phyloP scores from a whole-genome alignment of 2,888 invertebrate species.

The Orchesella flavescens region DNA sequence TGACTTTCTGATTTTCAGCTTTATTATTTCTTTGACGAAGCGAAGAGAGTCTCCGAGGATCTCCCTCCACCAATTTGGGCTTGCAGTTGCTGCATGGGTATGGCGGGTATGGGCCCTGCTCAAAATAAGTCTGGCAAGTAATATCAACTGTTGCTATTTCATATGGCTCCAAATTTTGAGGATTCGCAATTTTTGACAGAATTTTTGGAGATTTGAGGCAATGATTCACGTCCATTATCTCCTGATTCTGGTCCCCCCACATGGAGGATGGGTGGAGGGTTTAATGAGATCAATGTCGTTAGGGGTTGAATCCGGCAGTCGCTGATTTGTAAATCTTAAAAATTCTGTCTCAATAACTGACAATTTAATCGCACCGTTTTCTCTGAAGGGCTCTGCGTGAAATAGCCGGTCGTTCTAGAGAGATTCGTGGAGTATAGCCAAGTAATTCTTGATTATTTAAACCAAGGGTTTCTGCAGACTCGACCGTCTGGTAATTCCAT shows the following conservation, averaged over 20 bases:
- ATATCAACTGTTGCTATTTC: background rate
- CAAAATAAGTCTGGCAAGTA: slow-evolving; percentile 27
- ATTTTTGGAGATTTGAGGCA: no score
- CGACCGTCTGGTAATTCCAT: slow-evolving; percentile 21
- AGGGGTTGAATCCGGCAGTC: no score
- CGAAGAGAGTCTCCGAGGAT: slow-evolving; percentile 25
- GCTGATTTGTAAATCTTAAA: no score
- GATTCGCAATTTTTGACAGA: no score
- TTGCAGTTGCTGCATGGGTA: slow-evolving; percentile 26
- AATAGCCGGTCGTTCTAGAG: no score
- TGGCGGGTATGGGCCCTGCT: no score
- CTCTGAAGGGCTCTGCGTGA: background rate
- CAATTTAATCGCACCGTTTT: background rate
- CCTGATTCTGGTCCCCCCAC: slow-evolving; percentile 8
- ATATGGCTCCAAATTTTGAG: background rate
- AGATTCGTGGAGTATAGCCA: no score
- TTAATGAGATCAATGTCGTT: no score
- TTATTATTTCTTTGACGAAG: slow-evolving; percentile 20
- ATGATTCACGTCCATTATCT: background rate
- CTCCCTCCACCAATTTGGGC: slow-evolving; percentile 13
- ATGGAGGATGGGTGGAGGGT: slow-evolving; percentile 35
- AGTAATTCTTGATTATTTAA: no score
- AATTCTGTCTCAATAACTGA: no score
- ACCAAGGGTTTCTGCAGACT: slow-evolving; percentile 29
- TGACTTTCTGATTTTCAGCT: no score